Base-by-base conservation (phyloP, 1,140 invertebrate species). In the Papilio glaucus region DNA sequence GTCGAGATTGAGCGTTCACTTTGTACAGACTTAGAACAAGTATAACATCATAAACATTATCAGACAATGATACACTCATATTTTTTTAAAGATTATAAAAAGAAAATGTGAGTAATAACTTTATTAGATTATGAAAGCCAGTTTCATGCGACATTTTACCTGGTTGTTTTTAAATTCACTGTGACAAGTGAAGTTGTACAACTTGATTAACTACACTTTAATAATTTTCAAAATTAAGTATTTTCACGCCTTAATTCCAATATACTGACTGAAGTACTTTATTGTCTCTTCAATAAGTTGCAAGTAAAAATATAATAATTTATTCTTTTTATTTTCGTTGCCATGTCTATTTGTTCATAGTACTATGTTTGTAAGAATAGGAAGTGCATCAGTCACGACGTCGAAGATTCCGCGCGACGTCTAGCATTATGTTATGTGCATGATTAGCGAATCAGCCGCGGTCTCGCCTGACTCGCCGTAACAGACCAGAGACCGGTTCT, bases 1-100 rank as follows among this genome's bases (percentile, higher is more conserved):
- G 67, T 78, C 78, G 80, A 77, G 77, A 83, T 82, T 81, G 76
- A 85, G 83, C 76, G 77, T 76, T 78, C 70, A 72, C 53, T 61
- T 73, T 65, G 49, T 70, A 68, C 38, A 78, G 77, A 74, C 13
- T 21, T 63, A 70, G 13, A 18, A 68, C n/a, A 10, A 63, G 37
- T 74, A 39, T n/a, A 65, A 12, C n/a, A 53, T 60, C 39, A 62
- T 4, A 53, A 45, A 7, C 21, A 53, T 18, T 53, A 53, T 53
- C 10, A 45, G 42, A 45, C 15, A 45, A 45, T 45, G 15, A 18
- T 45, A 45, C 18, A 45, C 15, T 21, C n/a, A 42, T 2, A 4
- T 45, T 15, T n/a, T 15, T 15, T 45, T 1, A 13, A 15, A 45
- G 13, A 15, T 45, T 45, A 15, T n/a, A 15, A 6, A 5, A 45